Conservation (phyloP, 2,797 vertebrate genomes). For the Austrolebias charrua region DNA sequence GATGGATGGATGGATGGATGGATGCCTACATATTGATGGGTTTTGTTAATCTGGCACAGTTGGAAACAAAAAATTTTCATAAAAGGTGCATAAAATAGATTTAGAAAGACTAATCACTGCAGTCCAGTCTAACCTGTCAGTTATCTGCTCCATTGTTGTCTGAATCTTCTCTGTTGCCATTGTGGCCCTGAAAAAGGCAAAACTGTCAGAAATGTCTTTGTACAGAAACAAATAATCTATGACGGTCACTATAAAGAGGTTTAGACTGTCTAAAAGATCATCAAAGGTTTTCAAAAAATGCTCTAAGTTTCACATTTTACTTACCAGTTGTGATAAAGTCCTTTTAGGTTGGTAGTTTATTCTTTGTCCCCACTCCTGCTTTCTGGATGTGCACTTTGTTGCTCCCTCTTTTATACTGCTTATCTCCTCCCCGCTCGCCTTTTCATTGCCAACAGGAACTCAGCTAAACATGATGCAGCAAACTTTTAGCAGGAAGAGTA, state of each 20-base stretch:
- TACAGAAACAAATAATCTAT: not conserved
- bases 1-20: too few relatives aligned
- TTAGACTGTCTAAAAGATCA: not conserved
- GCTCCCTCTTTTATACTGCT: slow-evolving; percentile 55
- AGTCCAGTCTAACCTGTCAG: slow-evolving; percentile 58
- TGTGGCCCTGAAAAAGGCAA: slow-evolving; percentile 28
- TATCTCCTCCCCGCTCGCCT: slow-evolving; percentile 56
- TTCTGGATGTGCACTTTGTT: slow-evolving; percentile 16
- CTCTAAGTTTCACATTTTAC: slow-evolving; percentile 11
- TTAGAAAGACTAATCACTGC: slow-evolving; percentile 22
- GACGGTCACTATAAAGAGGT: not conserved
- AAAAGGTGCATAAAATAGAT: not conserved
- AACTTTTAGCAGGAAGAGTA: slow-evolving; percentile 30
- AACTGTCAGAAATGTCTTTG: slow-evolving; percentile 12
- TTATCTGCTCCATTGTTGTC: slow-evolving; percentile 35
- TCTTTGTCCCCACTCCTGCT: slow-evolving; percentile 14
- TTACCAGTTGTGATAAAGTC: slow-evolving; percentile 51
- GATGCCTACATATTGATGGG: too few relatives aligned
- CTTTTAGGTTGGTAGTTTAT: not conserved
- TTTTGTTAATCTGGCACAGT: not conserved
- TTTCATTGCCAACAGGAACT: slow-evolving; percentile 72
- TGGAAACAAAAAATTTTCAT: not conserved
- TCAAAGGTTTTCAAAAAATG: not conserved
- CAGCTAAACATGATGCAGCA: slow-evolving; percentile 70
- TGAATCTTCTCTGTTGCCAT: slow-evolving; percentile 66